Conservation (phyloP, 2,113 vertebrate genomes). For the Heterotilapia buettikoferi region DNA sequence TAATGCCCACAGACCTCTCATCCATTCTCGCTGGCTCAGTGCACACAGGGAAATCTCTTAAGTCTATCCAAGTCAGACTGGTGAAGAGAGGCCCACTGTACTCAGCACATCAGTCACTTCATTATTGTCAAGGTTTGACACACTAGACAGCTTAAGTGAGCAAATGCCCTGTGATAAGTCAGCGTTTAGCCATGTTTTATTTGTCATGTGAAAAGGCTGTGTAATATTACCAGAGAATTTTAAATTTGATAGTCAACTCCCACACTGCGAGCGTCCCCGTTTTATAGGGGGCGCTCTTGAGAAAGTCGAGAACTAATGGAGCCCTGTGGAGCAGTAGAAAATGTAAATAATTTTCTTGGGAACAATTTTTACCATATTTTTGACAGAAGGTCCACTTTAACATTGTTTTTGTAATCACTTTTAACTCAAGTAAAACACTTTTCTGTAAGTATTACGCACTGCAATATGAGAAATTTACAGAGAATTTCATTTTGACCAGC, state of each 20-base stretch:
- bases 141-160: slow-evolving; percentile 26
- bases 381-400: neutral
- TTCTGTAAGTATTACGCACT: neutral
- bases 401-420: neutral
- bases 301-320: neutral
- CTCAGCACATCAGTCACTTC: slow-evolving; percentile 54
- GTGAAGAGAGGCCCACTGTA: slow-evolving; percentile 13
- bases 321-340: neutral
- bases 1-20: slow-evolving; percentile 33
- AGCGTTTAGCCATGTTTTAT: neutral
- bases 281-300: neutral
- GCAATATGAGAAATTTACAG: neutral
- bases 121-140: slow-evolving; percentile 29
- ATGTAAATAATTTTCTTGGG: neutral
- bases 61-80: slow-evolving; percentile 14
- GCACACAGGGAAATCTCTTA: neutral
- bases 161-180: neutral
- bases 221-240: neutral
- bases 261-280: neutral
- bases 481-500: neutral
- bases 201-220: neutral
- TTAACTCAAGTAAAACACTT: neutral
- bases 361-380: neutral
- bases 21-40: neutral
- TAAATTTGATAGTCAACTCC: neutral